A percentile compares a stretch with the other conserved stretches of the same genome.
Evolutionary conservation across 1,140 invertebrate species (phyloP).

Genomic region (Globodera rostochiensis): DNA sequence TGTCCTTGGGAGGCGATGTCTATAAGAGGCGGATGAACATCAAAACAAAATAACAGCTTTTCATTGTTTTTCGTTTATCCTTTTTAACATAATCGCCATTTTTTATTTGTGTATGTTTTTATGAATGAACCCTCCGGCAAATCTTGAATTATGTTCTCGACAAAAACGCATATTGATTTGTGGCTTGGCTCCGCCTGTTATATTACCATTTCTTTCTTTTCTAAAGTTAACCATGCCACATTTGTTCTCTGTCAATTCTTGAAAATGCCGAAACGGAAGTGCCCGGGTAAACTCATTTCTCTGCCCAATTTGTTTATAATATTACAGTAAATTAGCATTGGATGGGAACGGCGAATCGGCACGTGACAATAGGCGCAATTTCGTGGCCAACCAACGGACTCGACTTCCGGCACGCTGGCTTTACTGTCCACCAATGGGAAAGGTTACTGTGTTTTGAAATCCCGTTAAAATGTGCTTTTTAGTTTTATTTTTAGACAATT

Average conservation of each 20-base stretch:
- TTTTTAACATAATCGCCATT: neutral
- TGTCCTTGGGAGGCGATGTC: conserved; percentile 44
- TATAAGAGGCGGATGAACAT: conserved; percentile 60
- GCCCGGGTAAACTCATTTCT: neutral
- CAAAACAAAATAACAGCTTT: conserved; percentile 21
- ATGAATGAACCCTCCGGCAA: conserved; percentile 5
- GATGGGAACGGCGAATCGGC: neutral
- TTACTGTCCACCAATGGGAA: conserved; percentile 62
- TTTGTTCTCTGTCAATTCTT: neutral
- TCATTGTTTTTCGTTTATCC: conserved; percentile 1
- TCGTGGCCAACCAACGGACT: conserved; percentile 7
- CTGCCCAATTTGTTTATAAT: neutral
- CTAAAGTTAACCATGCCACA: no score
- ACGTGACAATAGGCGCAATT: neutral
- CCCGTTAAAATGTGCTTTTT: neutral
- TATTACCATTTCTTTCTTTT: no score
- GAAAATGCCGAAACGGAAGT: conserved; percentile 9
- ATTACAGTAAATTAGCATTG: neutral
- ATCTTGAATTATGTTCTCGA: neutral
- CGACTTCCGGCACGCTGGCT: conserved; percentile 56
- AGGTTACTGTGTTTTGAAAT: conserved; percentile 38
- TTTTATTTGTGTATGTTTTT: neutral
- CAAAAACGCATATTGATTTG: neutral
- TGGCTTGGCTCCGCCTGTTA: neutral
- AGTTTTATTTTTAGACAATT: conserved; percentile 12